Percentiles rank a stretch among this genome's conserved stretches.
Conservation (phyloP, 2,888 invertebrate genomes). For the Phengaris alcon region DNA sequence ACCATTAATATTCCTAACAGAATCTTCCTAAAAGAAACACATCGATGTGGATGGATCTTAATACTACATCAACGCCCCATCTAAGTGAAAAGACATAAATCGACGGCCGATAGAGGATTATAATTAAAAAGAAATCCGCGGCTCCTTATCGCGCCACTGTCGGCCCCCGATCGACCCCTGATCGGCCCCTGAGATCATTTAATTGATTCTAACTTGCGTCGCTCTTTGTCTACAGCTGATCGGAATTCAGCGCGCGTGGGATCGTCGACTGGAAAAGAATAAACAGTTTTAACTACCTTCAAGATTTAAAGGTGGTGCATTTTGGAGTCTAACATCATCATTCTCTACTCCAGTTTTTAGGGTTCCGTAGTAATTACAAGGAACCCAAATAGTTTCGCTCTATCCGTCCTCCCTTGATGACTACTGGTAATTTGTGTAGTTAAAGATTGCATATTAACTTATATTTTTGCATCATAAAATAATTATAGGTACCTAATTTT, state of each 20-base stretch:
- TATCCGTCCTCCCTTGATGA: too few relatives aligned
- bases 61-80: background rate
- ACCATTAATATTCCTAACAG: too few relatives aligned
- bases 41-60: background rate
- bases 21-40: too few relatives aligned
- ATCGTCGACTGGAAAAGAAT: slow-evolving; percentile 45
- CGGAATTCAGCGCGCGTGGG: slow-evolving; percentile 61
- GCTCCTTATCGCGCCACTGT: slow-evolving; percentile 57
- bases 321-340: background rate
- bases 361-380: too few relatives aligned
- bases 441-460: too few relatives aligned
- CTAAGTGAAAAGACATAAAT: slow-evolving; percentile 24
- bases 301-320: slow-evolving; percentile 8
- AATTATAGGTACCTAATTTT: too few relatives aligned
- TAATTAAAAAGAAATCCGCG: slow-evolving; percentile 46
- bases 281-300: slow-evolving; percentile 10
- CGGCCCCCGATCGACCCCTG: background rate
- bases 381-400: too few relatives aligned
- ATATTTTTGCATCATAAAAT: too few relatives aligned
- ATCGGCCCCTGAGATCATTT: slow-evolving; percentile 68
- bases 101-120: slow-evolving; percentile 44
- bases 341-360: background rate
- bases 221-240: slow-evolving; percentile 70
- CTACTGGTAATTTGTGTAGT: too few relatives aligned
- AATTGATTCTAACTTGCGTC: slow-evolving; percentile 61